Percentiles rank a stretch among this genome's conserved stretches.
Conservation (phyloP, 2,797 vertebrate genomes). For the Crypturellus tataupa region DNA sequence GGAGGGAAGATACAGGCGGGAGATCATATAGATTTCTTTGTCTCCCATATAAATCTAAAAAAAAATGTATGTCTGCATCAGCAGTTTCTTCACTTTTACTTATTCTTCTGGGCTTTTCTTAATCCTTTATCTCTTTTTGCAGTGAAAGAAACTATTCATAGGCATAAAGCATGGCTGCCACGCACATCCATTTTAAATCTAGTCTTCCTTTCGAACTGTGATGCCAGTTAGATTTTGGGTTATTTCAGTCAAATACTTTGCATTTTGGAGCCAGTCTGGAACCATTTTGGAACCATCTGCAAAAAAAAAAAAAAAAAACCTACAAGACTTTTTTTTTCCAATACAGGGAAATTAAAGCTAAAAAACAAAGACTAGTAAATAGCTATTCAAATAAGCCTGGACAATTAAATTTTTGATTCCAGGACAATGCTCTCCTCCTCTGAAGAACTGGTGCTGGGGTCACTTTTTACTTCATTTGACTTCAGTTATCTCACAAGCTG, state of each 20-base stretch:
- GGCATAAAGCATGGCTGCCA: not conserved
- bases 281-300: too few relatives aligned
- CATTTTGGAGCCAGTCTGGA: slow-evolving; percentile 5
- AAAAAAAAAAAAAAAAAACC: slow-evolving; percentile 12
- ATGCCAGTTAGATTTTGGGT: slow-evolving; percentile 35
- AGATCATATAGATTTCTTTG: slow-evolving; percentile 77
- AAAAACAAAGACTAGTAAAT: slow-evolving; percentile 13
- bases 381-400: slow-evolving; percentile 1
- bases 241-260: slow-evolving; percentile 42
- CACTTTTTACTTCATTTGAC: not conserved
- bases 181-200: not conserved
- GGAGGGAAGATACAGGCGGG: slow-evolving; percentile 44
- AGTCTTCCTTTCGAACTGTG: slow-evolving; percentile 14
- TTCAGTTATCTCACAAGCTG: not conserved
- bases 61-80: slow-evolving; percentile 48
- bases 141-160: slow-evolving; percentile 11
- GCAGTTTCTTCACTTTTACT: slow-evolving; percentile 76
- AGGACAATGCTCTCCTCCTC: not conserved
- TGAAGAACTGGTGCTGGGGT: not conserved
- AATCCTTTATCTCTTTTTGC: slow-evolving; percentile 53
- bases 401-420: not conserved
- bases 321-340: not conserved
- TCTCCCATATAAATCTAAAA: slow-evolving; percentile 73
- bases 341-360: not conserved
- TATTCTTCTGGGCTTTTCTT: slow-evolving; percentile 69